These are phyloP conservation scores for Poecilia velifera DNA, from an alignment of 2,797 vertebrate species.

Conservation along the genomic window DNA sequence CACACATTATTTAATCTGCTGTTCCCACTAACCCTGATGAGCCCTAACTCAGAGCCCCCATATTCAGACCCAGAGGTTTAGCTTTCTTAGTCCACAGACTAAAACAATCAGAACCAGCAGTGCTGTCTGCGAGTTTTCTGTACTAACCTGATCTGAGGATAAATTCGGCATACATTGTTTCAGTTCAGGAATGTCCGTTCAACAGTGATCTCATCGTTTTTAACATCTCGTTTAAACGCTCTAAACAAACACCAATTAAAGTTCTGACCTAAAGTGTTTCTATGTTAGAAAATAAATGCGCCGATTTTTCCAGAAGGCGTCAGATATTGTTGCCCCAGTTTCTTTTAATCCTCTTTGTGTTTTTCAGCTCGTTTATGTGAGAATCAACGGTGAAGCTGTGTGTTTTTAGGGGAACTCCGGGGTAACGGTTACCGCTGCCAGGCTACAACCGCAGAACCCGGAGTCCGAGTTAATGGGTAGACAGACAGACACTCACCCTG, in stretches of 20 bases:
- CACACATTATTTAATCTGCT: neutral
- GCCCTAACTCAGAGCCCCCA: neutral
- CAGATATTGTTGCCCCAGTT: accelerated
- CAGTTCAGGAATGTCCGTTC: accelerated
- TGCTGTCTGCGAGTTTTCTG: neutral
- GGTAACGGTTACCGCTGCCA: too few relatives aligned
- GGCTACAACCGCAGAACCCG: neutral
- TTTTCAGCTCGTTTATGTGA: accelerated
- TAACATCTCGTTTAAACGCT: neutral
- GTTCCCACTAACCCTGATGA: neutral
- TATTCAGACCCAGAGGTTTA: neutral
- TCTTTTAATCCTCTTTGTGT: accelerated
- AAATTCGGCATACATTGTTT: neutral
- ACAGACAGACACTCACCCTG: slow-evolving; percentile 75
- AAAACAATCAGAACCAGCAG: accelerated
- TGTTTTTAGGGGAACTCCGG: neutral
- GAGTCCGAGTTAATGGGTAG: neutral
- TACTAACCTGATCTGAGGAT: accelerated
- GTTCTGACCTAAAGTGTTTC: neutral
- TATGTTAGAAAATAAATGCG: neutral
- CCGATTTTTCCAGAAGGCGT: neutral
- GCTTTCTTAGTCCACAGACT: accelerated
- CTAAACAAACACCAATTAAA: too few relatives aligned
- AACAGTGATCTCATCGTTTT: neutral
- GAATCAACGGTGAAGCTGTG: neutral